These are phyloP conservation scores for Sarcophaga rosellei DNA, from an alignment of 2,888 invertebrate species.

Conservation along the genomic window DNA sequence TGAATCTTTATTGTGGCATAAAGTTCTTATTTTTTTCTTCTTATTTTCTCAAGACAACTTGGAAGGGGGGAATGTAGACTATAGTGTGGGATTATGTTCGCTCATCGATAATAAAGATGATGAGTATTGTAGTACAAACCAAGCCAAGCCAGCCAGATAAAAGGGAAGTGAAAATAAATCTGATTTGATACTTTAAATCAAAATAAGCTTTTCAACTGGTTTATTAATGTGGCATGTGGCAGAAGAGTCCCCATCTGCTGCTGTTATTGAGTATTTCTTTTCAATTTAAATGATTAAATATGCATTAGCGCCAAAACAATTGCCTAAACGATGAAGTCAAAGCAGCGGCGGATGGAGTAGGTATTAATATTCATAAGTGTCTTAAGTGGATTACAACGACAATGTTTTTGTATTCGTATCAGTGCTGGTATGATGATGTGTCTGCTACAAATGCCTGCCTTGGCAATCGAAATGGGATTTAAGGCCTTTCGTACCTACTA, in stretches of 20 bases:
- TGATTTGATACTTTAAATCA: conserved; percentile 25
- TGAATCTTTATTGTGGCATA: conserved; percentile 30
- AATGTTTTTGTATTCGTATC: background rate
- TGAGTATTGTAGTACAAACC: background rate
- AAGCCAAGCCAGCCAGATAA: background rate
- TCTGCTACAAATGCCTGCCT: background rate
- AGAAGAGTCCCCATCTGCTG: too few species aligned
- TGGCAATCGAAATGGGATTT: background rate
- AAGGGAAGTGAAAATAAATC: background rate
- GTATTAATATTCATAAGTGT: conserved; percentile 41
- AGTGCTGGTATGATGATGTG: background rate
- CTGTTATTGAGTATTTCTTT: conserved; percentile 43
- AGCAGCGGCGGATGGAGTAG: conserved; percentile 1
- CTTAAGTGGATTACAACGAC: conserved; percentile 32
- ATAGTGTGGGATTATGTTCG: too few species aligned
- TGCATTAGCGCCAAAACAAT: conserved; percentile 40
- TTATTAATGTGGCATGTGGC: conserved; percentile 20
- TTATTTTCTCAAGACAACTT: background rate
- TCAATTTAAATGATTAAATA: conserved; percentile 58
- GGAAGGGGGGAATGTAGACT: background rate
- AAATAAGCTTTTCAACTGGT: conserved; percentile 44
- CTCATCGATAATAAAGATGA: background rate
- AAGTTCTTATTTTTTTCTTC: background rate
- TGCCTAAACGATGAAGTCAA: background rate
- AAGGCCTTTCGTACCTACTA: background rate